These are phyloP conservation scores for Monochamus saltuarius DNA, from an alignment of 1,140 invertebrate genomes.

Conservation along the genomic window DNA sequence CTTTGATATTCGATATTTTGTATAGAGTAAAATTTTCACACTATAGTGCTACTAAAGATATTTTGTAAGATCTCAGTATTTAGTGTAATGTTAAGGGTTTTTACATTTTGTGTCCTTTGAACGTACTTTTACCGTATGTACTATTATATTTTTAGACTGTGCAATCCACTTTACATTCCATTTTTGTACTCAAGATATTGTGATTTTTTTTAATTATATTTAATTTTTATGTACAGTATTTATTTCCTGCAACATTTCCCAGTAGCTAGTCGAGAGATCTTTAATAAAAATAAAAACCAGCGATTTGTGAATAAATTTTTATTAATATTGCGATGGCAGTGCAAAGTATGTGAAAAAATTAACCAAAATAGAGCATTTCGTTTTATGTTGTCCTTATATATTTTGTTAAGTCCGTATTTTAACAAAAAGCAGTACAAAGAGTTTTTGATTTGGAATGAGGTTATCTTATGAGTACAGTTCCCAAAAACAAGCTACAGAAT, in stretches of 20 bases:
- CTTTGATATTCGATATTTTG: constrained; percentile 24
- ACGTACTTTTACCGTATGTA: constrained; percentile 18
- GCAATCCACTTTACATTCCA: constrained; percentile 30
- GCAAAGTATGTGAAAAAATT: constrained; percentile 1
- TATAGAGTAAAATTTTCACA: constrained; percentile 25
- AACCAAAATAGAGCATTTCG: not conserved
- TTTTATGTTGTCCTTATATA: not conserved
- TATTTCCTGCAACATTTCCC: not conserved
- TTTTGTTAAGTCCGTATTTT: too few species aligned
- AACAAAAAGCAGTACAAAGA: too few species aligned
- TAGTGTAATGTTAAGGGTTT: constrained; percentile 24
- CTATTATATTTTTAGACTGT: constrained; percentile 18
- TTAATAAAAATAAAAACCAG: not conserved
- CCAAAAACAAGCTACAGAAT: too few species aligned
- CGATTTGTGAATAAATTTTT: not conserved
- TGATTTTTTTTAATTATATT: constrained; percentile 28
- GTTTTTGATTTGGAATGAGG: too few species aligned
- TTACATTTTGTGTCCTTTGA: constrained; percentile 19
- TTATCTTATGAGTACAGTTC: too few species aligned
- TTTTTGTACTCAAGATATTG: constrained; percentile 30
- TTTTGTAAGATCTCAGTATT: constrained; percentile 39
- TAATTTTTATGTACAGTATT: constrained; percentile 2
- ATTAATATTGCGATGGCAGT: constrained; percentile 2
- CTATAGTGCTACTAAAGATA: constrained; percentile 25
- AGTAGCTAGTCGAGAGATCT: too few species aligned